Evolutionary conservation across 2,797 vertebrate genomes (phyloP).

Genomic region (Orestias chungarensis): DNA sequence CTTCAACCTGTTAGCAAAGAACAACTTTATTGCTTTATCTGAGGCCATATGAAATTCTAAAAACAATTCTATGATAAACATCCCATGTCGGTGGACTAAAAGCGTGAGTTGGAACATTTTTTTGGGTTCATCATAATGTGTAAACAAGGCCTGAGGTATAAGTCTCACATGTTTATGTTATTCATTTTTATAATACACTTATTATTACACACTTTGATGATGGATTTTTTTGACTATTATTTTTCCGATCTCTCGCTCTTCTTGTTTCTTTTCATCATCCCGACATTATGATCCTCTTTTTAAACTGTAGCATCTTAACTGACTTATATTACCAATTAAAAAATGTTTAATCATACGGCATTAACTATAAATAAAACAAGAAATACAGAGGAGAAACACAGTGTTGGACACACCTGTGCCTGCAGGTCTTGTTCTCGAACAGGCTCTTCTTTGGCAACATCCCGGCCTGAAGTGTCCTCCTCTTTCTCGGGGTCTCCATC

Average conservation of each 20-base stretch:
- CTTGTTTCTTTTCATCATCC: neutral
- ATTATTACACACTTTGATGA: neutral
- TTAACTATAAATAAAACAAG: neutral
- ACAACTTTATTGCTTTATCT: neutral
- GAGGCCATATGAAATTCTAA: neutral
- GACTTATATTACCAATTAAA: neutral
- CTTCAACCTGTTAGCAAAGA: neutral
- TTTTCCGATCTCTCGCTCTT: neutral
- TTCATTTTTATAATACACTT: neutral
- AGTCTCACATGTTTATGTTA: neutral
- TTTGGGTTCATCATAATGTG: neutral
- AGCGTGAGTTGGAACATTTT: neutral
- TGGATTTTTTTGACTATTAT: neutral
- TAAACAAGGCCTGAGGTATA: neutral
- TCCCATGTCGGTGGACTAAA: no score
- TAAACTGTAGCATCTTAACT: neutral
- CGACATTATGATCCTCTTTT: neutral
- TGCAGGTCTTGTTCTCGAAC: conserved; percentile 71
- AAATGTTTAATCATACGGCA: neutral
- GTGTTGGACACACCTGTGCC: conserved; percentile 73
- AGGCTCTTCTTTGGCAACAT: conserved; percentile 36
- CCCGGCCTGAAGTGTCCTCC: conserved; percentile 28
- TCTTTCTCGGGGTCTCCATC: conserved; percentile 48
- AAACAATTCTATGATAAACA: no score
- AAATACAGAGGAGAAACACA: conserved; percentile 15